Evolutionary conservation across 2,797 vertebrate species (phyloP), one percentile per base, ranked within the genome.

Genomic region (Choloepus didactylus): DNA sequence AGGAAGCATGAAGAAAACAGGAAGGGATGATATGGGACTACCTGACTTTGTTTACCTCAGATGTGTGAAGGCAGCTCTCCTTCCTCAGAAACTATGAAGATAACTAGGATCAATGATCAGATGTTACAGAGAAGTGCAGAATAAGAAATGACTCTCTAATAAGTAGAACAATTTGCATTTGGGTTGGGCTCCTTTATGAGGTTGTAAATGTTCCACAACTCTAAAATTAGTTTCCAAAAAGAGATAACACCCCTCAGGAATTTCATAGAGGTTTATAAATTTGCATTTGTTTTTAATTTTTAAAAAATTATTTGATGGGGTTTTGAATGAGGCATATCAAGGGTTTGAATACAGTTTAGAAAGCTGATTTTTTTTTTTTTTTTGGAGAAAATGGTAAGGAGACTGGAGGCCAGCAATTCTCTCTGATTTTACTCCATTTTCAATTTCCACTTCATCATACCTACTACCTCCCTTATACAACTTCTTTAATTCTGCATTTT

Each of bases 101-200:
- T 29, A 31, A 56, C 0, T 9, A 21, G 25, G 27, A n/a, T 9
- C 18, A 12, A 12, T 0, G 5, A 0, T 2, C 18, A 51, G 82
- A 44, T 16, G 56, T 14, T 1, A 5, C 21, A 23, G 69, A 31
- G 16, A 9, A 23, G 27, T 9, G 0, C 19, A 19, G 49, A 12
- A 16, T 3, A 2, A 29, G 66, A n/a, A 19, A 15, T 0, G 0
- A 0, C 0, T 9, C 25, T 6, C 44, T 1, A 9, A 7, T 0
- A 9, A 16, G 14, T 12, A 29, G 69, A 60, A 35, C 56, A 6
- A 1, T 2, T 19, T 12, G 2, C 27, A 7, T 4, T 9, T 4
- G 19, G 46, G 0, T 14, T 9, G 2, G 27, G 12, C 9, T 15
- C 2, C 3, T 41, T 21, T 0, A 2, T 6, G 41, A 23, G 29